Conservation (phyloP, 2,888 invertebrate species). For the Cosmia pyralina region DNA sequence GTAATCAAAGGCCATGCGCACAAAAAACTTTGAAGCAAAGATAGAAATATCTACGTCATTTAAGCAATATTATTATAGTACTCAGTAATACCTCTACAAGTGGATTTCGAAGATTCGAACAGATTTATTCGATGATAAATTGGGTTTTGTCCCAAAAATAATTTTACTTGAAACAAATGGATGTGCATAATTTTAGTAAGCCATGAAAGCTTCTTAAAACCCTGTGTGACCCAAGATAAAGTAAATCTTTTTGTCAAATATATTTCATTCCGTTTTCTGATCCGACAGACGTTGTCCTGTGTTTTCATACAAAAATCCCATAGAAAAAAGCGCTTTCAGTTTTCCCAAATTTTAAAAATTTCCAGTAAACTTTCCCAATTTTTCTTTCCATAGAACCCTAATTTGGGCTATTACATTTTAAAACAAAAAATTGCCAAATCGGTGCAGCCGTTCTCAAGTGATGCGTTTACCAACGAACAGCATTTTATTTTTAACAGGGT, state of each 20-base stretch:
- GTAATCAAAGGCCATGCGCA: background rate
- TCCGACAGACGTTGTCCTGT: too few species aligned
- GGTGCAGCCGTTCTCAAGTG: too few species aligned
- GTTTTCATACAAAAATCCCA: too few species aligned
- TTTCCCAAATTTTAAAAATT: too few species aligned
- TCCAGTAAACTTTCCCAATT: too few species aligned
- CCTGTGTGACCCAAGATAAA: constrained; percentile 23
- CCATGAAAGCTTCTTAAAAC: constrained; percentile 7
- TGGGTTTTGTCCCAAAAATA: constrained; percentile 3
- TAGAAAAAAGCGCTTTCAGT: too few species aligned
- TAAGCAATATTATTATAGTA: background rate
- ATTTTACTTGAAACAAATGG: constrained; percentile 17
- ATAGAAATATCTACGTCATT: background rate
- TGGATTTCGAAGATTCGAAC: background rate
- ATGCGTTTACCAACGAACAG: too few species aligned
- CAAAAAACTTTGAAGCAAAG: background rate
- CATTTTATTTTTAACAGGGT: too few species aligned
- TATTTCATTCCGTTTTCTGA: constrained; percentile 10
- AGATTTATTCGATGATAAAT: constrained; percentile 2
- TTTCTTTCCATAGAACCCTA: too few species aligned
- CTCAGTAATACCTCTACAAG: background rate
- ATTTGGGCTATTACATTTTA: too few species aligned
- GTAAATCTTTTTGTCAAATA: constrained; percentile 27
- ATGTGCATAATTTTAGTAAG: constrained; percentile 35
- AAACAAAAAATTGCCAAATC: too few species aligned